These are phyloP conservation scores for Chrysocyon brachyurus DNA, from an alignment of 2,797 vertebrate genomes.

Conservation along the genomic window DNA sequence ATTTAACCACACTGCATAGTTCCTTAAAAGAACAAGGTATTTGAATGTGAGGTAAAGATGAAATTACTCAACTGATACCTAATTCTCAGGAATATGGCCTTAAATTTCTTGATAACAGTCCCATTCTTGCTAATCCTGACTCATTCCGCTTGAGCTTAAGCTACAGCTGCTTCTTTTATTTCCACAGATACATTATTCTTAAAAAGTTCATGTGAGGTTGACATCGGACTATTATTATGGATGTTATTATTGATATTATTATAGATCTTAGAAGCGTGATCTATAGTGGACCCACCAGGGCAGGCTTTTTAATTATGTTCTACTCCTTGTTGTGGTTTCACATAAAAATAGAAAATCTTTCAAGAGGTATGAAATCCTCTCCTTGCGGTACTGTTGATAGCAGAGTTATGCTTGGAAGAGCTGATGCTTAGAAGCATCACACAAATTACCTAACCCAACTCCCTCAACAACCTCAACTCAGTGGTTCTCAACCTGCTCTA, in stretches of 20 bases:
- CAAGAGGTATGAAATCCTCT: neutral
- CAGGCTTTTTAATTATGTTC: neutral
- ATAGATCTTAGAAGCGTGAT: neutral
- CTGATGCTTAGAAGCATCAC: neutral
- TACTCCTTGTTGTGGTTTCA: neutral
- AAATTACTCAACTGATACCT: neutral
- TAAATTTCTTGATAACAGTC: neutral
- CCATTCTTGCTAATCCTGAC: neutral
- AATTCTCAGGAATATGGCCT: neutral
- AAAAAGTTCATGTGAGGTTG: neutral
- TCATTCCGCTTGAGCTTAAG: neutral
- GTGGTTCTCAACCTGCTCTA: neutral
- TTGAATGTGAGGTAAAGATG: neutral
- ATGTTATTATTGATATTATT: neutral
- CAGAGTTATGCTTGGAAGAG: neutral
- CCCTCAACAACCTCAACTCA: neutral
- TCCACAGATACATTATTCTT: neutral
- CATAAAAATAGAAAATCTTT: neutral
- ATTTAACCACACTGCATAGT: neutral
- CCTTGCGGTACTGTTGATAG: rapidly evolving
- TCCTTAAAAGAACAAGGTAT: neutral
- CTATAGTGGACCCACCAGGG: neutral
- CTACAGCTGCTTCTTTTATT: neutral
- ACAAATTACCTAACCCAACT: neutral
- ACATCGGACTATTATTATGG: neutral